Evolutionary conservation across 2,888 invertebrate species (phyloP), one percentile per base, ranked within the genome.

Genomic region (Corythucha ciliata): DNA sequence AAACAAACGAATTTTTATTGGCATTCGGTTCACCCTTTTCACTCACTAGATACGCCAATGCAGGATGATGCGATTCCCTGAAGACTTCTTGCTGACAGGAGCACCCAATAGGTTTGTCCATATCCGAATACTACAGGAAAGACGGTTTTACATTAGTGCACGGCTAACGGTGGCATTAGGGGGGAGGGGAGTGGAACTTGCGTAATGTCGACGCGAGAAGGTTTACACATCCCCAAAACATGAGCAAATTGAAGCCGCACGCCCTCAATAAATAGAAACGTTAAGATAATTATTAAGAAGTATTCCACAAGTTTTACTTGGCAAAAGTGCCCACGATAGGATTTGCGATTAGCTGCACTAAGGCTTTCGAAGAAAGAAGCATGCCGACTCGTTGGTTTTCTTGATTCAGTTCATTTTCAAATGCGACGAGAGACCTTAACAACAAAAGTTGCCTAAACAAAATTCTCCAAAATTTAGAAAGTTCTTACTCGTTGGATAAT

Each of bases 31-130:
- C 8, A 29, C 29, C 10, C 29, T 29, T 8, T 29, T 7, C 4
- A 32, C 46, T 55, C 62, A 73, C 74, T 74, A 61, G 84, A 78
- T 5, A 88, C 81, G 16, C 81, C 79, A 52, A 84, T 79, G 59
- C 84, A 82, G 1, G 87, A 80, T 2, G 88, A 88, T 8, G 84
- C 83, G 48, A 86, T 70, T 1, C 88, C 89, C 65, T 89, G 88
- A 14, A 86, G 68, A 44, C 82, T 80, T 55, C 89, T 71, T 0
- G 86, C 88, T 41, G 83, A 62, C 58, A 88, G 74, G 56, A 88
- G 69, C 3, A 78, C 68, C 50, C 72, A 70, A 66, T 82, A 86
- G 2, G 79, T 77, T 63, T 80, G 77, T 1, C 83, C 83, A 59
- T 81, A 75, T 2, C 84, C 81, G 68, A 83, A 88, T 54, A 83